A percentile compares a stretch with the other conserved stretches of the same genome.
These are phyloP conservation scores for Mechanitis messenoides DNA, from an alignment of 2,888 invertebrate species.

Conservation along the genomic window DNA sequence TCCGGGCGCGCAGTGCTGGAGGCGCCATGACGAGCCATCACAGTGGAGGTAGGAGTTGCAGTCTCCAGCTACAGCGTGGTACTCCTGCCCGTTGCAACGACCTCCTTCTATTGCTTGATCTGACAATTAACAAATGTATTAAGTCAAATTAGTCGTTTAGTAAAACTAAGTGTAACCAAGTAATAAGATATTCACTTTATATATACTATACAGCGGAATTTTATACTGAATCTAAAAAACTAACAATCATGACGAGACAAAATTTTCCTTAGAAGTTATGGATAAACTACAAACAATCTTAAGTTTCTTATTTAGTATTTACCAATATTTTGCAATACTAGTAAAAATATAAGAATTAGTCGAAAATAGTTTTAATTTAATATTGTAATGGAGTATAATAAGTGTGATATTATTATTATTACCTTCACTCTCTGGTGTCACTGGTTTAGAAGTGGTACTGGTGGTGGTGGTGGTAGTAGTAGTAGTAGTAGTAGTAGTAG, in stretches of 20 bases:
- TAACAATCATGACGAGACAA: too few species aligned
- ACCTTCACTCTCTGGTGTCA: slow-evolving; percentile 30
- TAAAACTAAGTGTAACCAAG: too few species aligned
- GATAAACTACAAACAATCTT: too few species aligned
- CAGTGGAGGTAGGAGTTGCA: slow-evolving; percentile 88
- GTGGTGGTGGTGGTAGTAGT: slow-evolving; percentile 42
- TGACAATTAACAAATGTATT: neutral
- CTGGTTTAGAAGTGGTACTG: slow-evolving; percentile 38
- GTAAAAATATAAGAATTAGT: too few species aligned
- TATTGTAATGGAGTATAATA: neutral
- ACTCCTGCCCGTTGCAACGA: slow-evolving; percentile 57
- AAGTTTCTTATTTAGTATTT: too few species aligned
- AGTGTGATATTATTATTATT: slow-evolving; percentile 1
- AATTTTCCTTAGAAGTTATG: too few species aligned
- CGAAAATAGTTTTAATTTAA: too few species aligned
- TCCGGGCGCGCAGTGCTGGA: slow-evolving; percentile 86
- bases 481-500: slow-evolving; percentile 44
- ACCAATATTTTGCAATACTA: too few species aligned
- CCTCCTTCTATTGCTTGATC: slow-evolving; percentile 41
- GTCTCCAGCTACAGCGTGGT: slow-evolving; percentile 77
- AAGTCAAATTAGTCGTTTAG: too few species aligned
- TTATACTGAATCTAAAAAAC: too few species aligned
- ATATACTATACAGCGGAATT: too few species aligned
- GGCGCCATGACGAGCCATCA: slow-evolving; percentile 79
- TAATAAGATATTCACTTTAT: too few species aligned